These are phyloP conservation scores for Fistularia tabacaria DNA, from an alignment of 2,797 vertebrate species.

Conservation along the genomic window DNA sequence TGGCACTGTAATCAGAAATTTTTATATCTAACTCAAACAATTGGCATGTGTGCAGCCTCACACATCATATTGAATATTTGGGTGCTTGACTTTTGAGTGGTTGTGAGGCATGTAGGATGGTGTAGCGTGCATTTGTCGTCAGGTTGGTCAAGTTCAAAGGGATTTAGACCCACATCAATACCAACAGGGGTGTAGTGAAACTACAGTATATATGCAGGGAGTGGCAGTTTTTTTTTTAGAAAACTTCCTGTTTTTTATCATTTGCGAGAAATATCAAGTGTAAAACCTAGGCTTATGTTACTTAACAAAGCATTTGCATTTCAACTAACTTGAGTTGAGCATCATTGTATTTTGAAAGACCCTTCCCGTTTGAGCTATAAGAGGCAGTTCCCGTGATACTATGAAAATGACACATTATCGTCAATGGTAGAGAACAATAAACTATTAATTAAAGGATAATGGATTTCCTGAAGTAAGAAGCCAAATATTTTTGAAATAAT, in stretches of 20 bases:
- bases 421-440: no score
- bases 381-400: constrained; percentile 32
- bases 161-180: constrained; percentile 12
- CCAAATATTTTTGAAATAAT: no score
- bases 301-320: constrained; percentile 20
- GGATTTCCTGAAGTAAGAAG: neutral
- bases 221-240: constrained; percentile 60
- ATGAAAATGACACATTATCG: no score
- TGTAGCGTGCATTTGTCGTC: neutral
- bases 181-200: constrained; percentile 51
- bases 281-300: constrained; percentile 20
- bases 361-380: constrained; percentile 42
- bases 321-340: constrained; percentile 3
- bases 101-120: no score
- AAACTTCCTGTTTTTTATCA: neutral
- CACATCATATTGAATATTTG: no score
- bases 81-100: no score
- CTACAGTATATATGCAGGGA: constrained; percentile 59
- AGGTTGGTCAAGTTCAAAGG: constrained; percentile 21
- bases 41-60: no score
- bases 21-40: no score
- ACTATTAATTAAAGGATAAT: neutral
- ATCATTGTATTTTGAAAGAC: constrained; percentile 48
- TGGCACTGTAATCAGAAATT: no score
- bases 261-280: neutral